Evolutionary conservation across 2,797 vertebrate genomes (phyloP), one percentile per base, ranked within the genome.

Genomic region (Sebastes umbrosus): DNA sequence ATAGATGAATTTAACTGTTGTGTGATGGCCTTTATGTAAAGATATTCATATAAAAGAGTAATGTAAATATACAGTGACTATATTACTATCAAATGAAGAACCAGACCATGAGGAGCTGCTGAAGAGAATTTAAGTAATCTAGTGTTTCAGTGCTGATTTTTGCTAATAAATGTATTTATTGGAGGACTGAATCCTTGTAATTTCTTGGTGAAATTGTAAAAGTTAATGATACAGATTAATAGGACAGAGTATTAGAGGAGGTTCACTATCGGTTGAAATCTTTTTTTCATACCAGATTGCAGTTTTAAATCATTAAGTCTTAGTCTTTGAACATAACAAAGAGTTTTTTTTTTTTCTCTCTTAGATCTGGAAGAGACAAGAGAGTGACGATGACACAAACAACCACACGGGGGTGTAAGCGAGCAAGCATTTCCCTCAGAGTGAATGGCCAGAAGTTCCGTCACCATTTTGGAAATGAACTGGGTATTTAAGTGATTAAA

Each of bases 281-380:
- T 22, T 50, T n/a, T 22, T 39, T 43, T 60, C 3, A 43, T 39
- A 50, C 6, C 29, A 11, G 8, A 58, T 2, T n/a, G 4, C 3
- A 6, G 22, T 70, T 82, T 60, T 39, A 32, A 79, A 68, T 72
- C 8, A 64, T 59, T 32, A 50, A 60, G 24, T 71, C 25, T 25
- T 57, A 46, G 6, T 29, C 12, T 22, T 62, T 50, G 13, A 66
- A 60, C 3, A 0, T 24, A 60, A 72, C 4, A 7, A 71, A 0
- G 11, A 31, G 18, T n/a, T 54, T 73, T 18, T 46, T 20, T 13
- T 1, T 18, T 29, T 6, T 55, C 77, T 63, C 20, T 80, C 50
- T 1, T 88, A 99, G 98, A 99, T 99, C 87, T 99, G 98, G 98
- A 99, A 98, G 90, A 96, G 98, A 82, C 96, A 97, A 0, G 97